Conservation (phyloP, 1,140 invertebrate species). For the Neodiprion lecontei region DNA sequence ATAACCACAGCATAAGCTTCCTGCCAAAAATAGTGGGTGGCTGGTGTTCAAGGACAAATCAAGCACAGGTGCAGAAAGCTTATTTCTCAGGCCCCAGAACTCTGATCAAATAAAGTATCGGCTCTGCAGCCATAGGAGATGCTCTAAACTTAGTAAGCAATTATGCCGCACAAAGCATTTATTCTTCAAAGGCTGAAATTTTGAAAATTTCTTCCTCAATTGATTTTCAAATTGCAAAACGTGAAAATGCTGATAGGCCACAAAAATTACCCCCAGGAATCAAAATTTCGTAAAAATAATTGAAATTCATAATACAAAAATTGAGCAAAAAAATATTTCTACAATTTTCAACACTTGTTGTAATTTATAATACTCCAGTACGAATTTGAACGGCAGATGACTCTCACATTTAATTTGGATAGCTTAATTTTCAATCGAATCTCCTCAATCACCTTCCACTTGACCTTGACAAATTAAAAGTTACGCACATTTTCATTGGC, state of each 20-base stretch:
- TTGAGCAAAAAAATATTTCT: too few relatives aligned
- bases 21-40: constrained; percentile 13
- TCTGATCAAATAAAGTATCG: not conserved
- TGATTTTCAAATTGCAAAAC: constrained; percentile 17
- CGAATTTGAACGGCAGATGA: too few relatives aligned
- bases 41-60: not conserved
- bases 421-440: too few relatives aligned
- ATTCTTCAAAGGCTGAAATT: not conserved
- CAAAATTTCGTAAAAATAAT: not conserved
- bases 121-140: not conserved
- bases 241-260: constrained; percentile 18
- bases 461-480: too few relatives aligned
- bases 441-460: too few relatives aligned
- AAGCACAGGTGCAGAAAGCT: not conserved
- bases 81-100: not conserved
- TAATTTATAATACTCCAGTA: too few relatives aligned
- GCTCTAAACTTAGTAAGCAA: too few relatives aligned
- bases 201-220: constrained; percentile 14
- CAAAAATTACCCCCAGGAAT: constrained; percentile 15
- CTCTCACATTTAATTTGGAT: too few relatives aligned
- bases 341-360: too few relatives aligned
- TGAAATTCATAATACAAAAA: too few relatives aligned
- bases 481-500: too few relatives aligned
- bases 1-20: not conserved
- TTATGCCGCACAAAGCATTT: not conserved